Evolutionary conservation across 92 coral and sea anemone genomes (phyloP).

Genomic region (Hydrozoanthus gracilis): DNA sequence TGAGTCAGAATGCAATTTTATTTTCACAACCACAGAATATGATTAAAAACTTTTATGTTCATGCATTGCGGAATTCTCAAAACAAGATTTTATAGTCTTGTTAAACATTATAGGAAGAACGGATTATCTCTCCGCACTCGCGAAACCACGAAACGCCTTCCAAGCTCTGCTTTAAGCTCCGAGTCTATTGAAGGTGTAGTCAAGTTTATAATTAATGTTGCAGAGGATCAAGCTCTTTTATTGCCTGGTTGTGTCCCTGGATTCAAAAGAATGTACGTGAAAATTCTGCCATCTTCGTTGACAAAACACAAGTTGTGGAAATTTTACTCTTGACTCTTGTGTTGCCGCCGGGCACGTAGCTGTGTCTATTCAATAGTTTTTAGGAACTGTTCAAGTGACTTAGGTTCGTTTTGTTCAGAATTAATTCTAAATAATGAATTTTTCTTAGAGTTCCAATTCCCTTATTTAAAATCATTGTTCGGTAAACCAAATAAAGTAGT

Average conservation of each 20-base stretch:
- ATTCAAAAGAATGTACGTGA: constrained; percentile 58
- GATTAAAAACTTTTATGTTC: constrained; percentile 57
- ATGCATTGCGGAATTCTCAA: constrained; percentile 50
- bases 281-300: constrained; percentile 54
- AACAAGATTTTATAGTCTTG: constrained; percentile 54
- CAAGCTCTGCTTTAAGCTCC: constrained; percentile 37
- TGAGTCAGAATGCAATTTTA: constrained; percentile 45
- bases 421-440: not conserved
- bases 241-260: constrained; percentile 72
- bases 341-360: constrained; percentile 2
- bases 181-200: constrained; percentile 53
- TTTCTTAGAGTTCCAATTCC: not conserved
- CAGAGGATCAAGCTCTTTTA: constrained; percentile 63
- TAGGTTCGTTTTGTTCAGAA: not conserved
- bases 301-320: constrained; percentile 53
- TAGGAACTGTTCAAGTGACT: not conserved
- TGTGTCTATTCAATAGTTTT: constrained; percentile 58
- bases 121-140: constrained; percentile 50
- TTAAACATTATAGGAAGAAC: constrained; percentile 48
- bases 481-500: not conserved
- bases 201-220: constrained; percentile 47
- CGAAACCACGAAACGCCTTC: constrained; percentile 58
- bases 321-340: constrained; percentile 29
- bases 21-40: constrained; percentile 56
- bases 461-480: not conserved